Conservation (phyloP, 2,888 invertebrate species). For the Lutraria lutraria region DNA sequence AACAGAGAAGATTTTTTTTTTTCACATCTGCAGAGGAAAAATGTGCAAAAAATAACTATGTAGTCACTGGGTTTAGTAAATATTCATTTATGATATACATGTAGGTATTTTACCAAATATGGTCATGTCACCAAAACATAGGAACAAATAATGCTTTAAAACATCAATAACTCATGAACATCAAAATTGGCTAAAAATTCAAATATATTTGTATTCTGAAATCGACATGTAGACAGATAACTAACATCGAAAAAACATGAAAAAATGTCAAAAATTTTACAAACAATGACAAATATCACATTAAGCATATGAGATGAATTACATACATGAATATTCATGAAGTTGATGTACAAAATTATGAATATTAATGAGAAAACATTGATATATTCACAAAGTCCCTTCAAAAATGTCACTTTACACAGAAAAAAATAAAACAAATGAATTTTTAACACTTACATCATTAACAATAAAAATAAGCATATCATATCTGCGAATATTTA, state of each 20-base stretch:
- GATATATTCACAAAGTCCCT: background rate
- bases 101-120: background rate
- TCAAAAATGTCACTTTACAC: background rate
- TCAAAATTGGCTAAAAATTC: slow-evolving; percentile 12
- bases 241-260: background rate
- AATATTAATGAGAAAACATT: slow-evolving; percentile 14
- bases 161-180: background rate
- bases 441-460: background rate
- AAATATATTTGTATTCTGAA: slow-evolving; percentile 1
- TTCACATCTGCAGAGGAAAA: background rate
- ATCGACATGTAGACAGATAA: background rate
- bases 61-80: background rate
- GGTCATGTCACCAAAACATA: slow-evolving; percentile 23
- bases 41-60: background rate
- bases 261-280: slow-evolving; percentile 3
- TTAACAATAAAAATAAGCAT: background rate
- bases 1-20: background rate
- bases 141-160: background rate
- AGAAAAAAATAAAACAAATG: background rate
- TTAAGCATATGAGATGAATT: slow-evolving; percentile 22
- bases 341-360: slow-evolving; percentile 19
- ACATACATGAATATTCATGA: slow-evolving; percentile 20
- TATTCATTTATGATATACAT: background rate
- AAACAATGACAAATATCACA: slow-evolving; percentile 40
- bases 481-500: background rate